Evolutionary conservation across 2,888 invertebrate species (phyloP).

Genomic region (Elysia crispata): DNA sequence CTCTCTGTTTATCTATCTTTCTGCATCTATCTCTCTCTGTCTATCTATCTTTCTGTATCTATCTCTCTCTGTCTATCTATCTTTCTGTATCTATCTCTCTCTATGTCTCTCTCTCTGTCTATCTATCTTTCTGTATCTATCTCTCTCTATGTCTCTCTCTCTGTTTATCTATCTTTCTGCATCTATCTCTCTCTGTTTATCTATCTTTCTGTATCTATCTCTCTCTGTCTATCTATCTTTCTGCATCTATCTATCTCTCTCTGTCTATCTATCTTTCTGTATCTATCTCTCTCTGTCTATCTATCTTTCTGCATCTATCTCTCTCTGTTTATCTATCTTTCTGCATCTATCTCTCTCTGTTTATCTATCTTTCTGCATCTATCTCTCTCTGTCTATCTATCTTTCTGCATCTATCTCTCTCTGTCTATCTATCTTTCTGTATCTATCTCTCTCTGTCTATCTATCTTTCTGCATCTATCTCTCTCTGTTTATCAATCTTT

Average conservation of each 20-base stretch:
- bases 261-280: too few relatives aligned
- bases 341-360: neutral
- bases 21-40: neutral
- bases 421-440: neutral
- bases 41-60: neutral
- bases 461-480: neutral
- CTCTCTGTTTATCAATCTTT: too few relatives aligned
- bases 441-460: too few relatives aligned
- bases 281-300: neutral
- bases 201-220: neutral
- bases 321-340: constrained; percentile 10
- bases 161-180: neutral
- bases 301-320: too few relatives aligned
- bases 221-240: constrained; percentile 2
- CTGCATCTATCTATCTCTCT: neutral
- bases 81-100: neutral
- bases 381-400: neutral
- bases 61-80: neutral
- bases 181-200: constrained; percentile 1
- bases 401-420: too few relatives aligned
- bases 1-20: neutral
- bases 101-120: too few relatives aligned
- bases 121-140: neutral
- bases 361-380: neutral
- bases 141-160: constrained; percentile 19